Conservation (phyloP, 1,140 invertebrate species). For the Zaprionus vittiger region DNA sequence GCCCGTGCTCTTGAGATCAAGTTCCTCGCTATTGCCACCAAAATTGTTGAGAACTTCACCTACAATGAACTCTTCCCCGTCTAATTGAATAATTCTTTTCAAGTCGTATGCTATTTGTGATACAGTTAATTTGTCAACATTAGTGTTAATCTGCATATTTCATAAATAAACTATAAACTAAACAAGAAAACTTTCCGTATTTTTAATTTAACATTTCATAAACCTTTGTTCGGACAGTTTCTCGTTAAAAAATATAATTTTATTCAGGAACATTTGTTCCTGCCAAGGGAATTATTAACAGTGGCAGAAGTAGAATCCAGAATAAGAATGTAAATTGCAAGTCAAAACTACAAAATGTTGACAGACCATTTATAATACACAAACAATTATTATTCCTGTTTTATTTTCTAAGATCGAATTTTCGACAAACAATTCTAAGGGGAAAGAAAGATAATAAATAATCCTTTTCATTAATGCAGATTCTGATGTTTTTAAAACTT, state of each 20-base stretch:
- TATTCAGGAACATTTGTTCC: neutral
- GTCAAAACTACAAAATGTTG: too few species aligned
- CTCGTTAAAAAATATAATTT: too few species aligned
- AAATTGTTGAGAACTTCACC: slow-evolving; percentile 86
- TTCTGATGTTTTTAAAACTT: neutral
- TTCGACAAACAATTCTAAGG: too few species aligned
- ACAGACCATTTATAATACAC: neutral
- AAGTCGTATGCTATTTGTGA: slow-evolving; percentile 57
- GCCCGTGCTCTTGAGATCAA: slow-evolving; percentile 86
- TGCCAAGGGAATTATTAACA: neutral
- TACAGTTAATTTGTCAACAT: slow-evolving; percentile 65
- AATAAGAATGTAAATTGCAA: neutral
- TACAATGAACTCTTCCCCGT: slow-evolving; percentile 87
- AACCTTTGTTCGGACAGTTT: too few species aligned
- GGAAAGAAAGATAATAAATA: too few species aligned
- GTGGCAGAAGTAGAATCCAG: neutral
- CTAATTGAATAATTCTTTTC: slow-evolving; percentile 34
- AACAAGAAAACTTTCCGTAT: neutral
- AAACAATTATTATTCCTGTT: neutral
- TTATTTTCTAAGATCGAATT: neutral
- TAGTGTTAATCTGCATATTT: slow-evolving; percentile 56
- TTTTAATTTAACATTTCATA: too few species aligned
- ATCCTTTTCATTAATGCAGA: too few species aligned
- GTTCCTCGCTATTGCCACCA: slow-evolving; percentile 86
- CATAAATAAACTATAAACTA: slow-evolving; percentile 46